phyloP scores from a whole-genome alignment of 1,140 invertebrate genomes.

The Drosophila melanica region DNA sequence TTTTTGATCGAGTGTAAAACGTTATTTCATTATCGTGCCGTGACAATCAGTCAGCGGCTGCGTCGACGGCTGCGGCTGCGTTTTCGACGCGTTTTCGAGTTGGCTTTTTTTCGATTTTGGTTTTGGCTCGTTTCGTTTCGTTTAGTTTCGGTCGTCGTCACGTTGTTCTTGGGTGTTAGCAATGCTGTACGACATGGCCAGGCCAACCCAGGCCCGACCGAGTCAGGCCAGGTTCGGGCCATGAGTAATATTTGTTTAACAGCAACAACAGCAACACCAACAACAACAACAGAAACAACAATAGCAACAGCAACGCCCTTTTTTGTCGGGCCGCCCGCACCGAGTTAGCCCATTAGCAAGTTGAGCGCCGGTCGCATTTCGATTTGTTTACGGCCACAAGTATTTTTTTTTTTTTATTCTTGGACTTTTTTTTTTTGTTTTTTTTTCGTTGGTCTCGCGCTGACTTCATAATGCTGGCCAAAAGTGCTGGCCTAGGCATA shows the following conservation, averaged over 20 bases:
- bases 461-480: constrained; percentile 5
- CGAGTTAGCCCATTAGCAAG: constrained; percentile 39
- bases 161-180: constrained; percentile 77
- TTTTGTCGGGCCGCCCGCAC: constrained; percentile 71
- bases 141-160: constrained; percentile 59
- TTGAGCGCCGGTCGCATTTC: constrained; percentile 37
- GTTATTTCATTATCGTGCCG: constrained; percentile 76
- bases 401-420: constrained; percentile 4
- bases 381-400: constrained; percentile 27
- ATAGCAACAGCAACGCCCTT: constrained; percentile 62
- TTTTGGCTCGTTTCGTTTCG: constrained; percentile 29
- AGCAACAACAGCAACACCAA: constrained; percentile 35
- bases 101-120: constrained; percentile 12
- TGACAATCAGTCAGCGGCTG: constrained; percentile 76
- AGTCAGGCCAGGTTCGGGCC: constrained; percentile 41
- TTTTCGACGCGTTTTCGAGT: constrained; percentile 44
- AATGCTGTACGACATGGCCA: constrained; percentile 74
- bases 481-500: constrained; percentile 9
- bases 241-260: constrained; percentile 81
- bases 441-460: constrained; percentile 1
- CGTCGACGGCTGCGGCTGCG: constrained; percentile 46
- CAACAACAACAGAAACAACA: constrained; percentile 21
- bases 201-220: constrained; percentile 31
- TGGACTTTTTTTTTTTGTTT: not conserved
- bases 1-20: constrained; percentile 16